phyloP scores from a whole-genome alignment of 2,888 invertebrate species.

The Acholoe squamosa region DNA sequence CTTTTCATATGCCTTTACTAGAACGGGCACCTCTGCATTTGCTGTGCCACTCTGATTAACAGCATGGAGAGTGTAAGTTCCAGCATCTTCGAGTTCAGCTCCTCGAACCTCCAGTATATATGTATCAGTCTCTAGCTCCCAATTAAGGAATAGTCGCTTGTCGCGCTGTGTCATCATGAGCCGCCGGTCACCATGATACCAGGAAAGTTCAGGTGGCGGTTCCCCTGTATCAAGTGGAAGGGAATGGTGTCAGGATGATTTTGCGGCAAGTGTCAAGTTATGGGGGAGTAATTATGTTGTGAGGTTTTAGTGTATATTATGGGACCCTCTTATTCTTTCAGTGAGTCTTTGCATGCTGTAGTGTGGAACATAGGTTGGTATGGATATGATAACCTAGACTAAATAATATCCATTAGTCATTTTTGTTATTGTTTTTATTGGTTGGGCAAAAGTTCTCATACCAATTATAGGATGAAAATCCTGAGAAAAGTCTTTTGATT shows the following conservation, averaged over 20 bases:
- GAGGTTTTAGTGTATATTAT: too few species aligned
- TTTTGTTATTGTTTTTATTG: too few species aligned
- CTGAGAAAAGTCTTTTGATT: too few species aligned
- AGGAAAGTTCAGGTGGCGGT: constrained; percentile 19
- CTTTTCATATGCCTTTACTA: neutral
- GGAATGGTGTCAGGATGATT: neutral
- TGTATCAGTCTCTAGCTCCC: constrained; percentile 67
- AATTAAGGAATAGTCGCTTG: constrained; percentile 55
- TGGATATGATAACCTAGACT: too few species aligned
- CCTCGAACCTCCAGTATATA: constrained; percentile 73
- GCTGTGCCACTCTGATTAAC: neutral
- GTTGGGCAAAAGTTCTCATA: too few species aligned
- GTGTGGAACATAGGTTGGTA: too few species aligned
- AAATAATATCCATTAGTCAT: too few species aligned
- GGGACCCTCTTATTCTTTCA: too few species aligned
- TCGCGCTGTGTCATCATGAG: constrained; percentile 39
- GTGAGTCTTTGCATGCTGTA: too few species aligned
- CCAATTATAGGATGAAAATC: too few species aligned
- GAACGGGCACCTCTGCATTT: neutral
- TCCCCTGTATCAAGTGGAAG: constrained; percentile 17
- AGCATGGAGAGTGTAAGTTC: constrained; percentile 76
- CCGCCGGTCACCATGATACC: constrained; percentile 7
- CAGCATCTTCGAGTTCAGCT: constrained; percentile 72
- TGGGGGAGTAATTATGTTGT: neutral
- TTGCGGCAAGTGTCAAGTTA: neutral